phyloP scores from a whole-genome alignment of 2,797 vertebrate species.

The Erpetoichthys calabaricus region DNA sequence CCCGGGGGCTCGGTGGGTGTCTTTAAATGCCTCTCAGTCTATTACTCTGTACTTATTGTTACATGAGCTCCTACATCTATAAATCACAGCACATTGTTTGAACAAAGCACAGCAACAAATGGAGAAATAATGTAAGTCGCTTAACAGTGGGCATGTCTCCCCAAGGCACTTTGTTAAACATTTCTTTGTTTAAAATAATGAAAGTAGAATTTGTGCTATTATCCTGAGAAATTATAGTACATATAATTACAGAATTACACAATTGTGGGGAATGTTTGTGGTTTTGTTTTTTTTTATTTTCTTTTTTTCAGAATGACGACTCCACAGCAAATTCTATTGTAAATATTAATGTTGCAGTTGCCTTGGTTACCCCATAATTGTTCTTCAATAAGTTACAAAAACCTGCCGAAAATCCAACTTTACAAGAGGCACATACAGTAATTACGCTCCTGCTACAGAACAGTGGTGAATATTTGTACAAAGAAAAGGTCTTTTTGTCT shows the following conservation, averaged over 20 bases:
- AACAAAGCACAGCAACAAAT: neutral
- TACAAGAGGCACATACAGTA: neutral
- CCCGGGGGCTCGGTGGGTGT: no score
- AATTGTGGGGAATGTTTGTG: neutral
- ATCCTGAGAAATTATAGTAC: neutral
- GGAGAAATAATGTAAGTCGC: neutral
- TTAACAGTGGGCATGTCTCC: neutral
- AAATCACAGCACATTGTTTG: neutral
- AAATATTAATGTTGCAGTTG: neutral
- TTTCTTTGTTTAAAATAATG: neutral
- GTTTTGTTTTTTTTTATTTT: neutral
- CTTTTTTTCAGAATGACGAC: no score
- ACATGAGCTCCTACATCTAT: no score
- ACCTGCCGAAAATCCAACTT: neutral
- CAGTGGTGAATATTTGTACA: neutral
- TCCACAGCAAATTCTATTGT: neutral
- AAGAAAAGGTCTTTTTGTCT: conserved; percentile 1
- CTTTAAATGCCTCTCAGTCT: no score
- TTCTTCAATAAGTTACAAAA: neutral
- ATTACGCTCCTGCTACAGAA: neutral
- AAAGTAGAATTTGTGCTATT: neutral
- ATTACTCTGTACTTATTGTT: no score
- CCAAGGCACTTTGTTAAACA: neutral
- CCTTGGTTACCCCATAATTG: neutral
- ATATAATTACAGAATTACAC: conserved; percentile 1